These are phyloP conservation scores for Telmatochromis brachygnathus DNA, from an alignment of 2,113 vertebrate genomes.

Conservation along the genomic window DNA sequence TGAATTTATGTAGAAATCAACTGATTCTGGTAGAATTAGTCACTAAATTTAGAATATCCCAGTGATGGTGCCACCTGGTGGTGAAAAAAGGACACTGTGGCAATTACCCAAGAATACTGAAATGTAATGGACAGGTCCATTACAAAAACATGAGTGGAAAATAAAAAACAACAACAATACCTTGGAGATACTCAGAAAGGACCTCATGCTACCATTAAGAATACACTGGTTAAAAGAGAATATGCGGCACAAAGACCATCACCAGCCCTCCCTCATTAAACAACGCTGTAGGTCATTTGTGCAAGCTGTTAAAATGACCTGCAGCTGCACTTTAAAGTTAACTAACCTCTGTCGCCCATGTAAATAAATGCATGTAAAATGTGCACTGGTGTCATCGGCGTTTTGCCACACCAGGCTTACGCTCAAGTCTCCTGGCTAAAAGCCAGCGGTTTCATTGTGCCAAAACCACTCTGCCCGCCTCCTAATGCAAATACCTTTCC, in stretches of 20 bases:
- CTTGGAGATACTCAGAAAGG: not conserved
- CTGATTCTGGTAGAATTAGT: not conserved
- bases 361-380: not conserved
- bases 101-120: not conserved
- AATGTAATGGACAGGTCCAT: not conserved
- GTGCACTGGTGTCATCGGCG: not conserved
- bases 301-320: not conserved
- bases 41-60: not conserved
- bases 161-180: not conserved
- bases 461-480: not conserved
- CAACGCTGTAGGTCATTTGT: not conserved
- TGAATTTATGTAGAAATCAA: not conserved
- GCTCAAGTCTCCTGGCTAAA: not conserved
- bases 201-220: not conserved
- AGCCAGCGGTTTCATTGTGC: not conserved
- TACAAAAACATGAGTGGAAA: not conserved
- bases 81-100: not conserved
- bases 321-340: not conserved
- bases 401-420: not conserved
- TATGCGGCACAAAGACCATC: not conserved
- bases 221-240: not conserved
- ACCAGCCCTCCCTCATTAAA: not conserved
- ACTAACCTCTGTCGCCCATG: not conserved
- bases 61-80: not conserved
- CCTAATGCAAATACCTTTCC: not conserved